Evolutionary conservation across 1,140 invertebrate genomes (phyloP).

Genomic region (Plodia interpunctella): DNA sequence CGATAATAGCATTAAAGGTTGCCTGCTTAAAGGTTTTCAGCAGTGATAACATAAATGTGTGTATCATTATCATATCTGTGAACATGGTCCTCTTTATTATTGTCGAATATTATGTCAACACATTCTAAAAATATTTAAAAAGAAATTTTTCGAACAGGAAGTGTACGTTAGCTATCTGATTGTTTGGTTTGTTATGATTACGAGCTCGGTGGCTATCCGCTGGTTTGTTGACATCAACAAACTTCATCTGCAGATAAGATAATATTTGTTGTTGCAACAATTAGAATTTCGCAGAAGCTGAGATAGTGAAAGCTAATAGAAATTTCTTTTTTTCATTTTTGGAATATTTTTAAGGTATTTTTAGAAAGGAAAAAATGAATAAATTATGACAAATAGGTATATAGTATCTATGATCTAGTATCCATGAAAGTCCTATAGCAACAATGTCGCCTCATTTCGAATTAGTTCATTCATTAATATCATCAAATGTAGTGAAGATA

Average conservation of each 20-base stretch:
- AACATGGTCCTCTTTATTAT: no score
- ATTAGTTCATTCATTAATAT: not conserved
- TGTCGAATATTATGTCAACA: not conserved
- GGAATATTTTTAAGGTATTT: no score
- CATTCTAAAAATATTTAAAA: not conserved
- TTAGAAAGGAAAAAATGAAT: no score
- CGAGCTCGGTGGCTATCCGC: not conserved
- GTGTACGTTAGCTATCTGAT: not conserved
- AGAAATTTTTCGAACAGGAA: not conserved
- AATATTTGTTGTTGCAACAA: not conserved
- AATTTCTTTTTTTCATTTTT: no score
- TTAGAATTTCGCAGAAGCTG: no score
- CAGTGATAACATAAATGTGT: not conserved
- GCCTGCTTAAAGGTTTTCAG: no score
- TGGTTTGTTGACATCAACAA: not conserved
- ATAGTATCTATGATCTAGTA: no score
- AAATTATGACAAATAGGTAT: no score
- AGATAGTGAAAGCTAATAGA: no score
- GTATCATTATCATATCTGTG: not conserved
- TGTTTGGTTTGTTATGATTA: not conserved
- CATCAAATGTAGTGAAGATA: conserved; percentile 6
- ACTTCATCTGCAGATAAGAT: conserved; percentile 13
- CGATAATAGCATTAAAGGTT: no score
- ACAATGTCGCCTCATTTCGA: no score
- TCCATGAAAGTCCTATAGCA: not conserved